Evolutionary conservation across 64 coral and sea anemone species (phyloP).

Genomic region (Montipora capricornis): DNA sequence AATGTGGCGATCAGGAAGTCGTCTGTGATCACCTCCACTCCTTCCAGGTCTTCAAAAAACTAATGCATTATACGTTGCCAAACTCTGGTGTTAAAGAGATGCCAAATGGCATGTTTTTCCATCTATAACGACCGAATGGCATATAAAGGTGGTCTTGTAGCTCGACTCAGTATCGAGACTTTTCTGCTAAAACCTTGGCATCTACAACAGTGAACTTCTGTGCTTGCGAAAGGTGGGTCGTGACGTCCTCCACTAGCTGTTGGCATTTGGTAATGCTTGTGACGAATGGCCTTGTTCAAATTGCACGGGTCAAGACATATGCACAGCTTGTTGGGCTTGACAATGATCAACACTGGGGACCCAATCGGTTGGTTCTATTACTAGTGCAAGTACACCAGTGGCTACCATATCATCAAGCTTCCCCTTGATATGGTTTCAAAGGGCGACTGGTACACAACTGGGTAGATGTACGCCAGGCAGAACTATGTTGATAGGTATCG

Average conservation of each 20-base stretch:
- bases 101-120: neutral
- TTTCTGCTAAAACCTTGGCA: constrained; percentile 2
- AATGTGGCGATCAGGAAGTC: no score
- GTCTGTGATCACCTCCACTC: constrained; percentile 4
- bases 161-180: constrained; percentile 1
- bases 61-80: constrained; percentile 30
- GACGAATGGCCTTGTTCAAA: no score
- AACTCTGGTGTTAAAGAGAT: neutral
- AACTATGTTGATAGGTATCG: constrained; percentile 39
- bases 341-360: neutral
- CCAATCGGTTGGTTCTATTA: constrained; percentile 6
- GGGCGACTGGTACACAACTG: constrained; percentile 57
- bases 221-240: neutral
- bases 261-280: no score
- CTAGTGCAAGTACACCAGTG: neutral
- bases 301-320: no score
- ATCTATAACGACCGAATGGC: neutral
- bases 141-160: neutral
- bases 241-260: neutral
- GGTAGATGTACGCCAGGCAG: constrained; percentile 60
- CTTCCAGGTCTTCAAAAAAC: constrained; percentile 23
- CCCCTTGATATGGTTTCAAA: neutral
- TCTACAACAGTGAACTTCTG: constrained; percentile 24
- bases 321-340: no score
- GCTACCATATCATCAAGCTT: neutral